Conservation (phyloP, 2,888 invertebrate species). For the Atrina japonica region DNA sequence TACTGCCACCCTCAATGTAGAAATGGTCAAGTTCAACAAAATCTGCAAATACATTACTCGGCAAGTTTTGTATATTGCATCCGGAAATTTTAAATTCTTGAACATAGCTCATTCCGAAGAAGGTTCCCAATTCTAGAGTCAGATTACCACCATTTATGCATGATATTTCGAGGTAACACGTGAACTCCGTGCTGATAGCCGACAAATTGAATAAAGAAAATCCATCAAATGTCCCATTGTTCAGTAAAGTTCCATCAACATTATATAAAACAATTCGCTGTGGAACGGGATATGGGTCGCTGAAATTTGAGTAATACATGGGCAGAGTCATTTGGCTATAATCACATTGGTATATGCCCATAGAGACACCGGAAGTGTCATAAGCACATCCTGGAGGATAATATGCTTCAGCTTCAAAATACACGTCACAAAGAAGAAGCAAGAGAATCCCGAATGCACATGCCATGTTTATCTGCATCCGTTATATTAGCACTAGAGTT, state of each 20-base stretch:
- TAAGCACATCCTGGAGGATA: conserved; percentile 48
- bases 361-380: conserved; percentile 1
- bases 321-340: conserved; percentile 44
- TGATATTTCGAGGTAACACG: conserved; percentile 52
- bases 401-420: no score
- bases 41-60: conserved; percentile 43
- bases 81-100: conserved; percentile 51
- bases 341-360: conserved; percentile 54
- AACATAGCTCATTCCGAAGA: conserved; percentile 42
- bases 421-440: no score
- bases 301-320: conserved; percentile 40
- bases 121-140: conserved; percentile 28
- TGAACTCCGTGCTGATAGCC: conserved; percentile 47
- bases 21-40: conserved; percentile 47
- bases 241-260: conserved; percentile 35
- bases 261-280: conserved; percentile 51
- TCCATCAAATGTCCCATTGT: conserved; percentile 25
- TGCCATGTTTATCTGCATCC: no score
- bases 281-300: conserved; percentile 42
- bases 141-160: conserved; percentile 41
- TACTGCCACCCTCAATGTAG: conserved; percentile 50
- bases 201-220: conserved; percentile 43
- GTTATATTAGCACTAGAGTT: no score
- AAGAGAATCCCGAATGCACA: no score
- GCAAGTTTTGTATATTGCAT: conserved; percentile 38